Evolutionary conservation across 2,888 invertebrate species (phyloP), one percentile per base, ranked within the genome.

Genomic region (Drosophila fungiperda): DNA sequence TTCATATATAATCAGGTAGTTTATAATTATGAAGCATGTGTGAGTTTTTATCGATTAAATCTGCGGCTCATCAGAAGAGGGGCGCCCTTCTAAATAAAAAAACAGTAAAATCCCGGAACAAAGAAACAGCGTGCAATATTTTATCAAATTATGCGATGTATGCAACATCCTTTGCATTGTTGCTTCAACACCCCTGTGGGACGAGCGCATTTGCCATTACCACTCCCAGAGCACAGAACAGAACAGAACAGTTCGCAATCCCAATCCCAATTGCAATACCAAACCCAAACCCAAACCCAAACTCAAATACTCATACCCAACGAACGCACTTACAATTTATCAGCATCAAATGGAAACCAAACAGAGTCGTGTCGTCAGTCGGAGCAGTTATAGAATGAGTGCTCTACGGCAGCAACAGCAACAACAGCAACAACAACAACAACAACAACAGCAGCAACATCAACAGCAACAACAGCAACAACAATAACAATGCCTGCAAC

Each of bases 331-430:
- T 81, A 87, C 87, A 89, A 88, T 87, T 87, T 87, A 87, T 87
- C 87, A 89, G 87, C 89, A 87, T 87, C 87, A 87, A 87, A 89
- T 87, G 87, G 87, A 87, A 87, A 87, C 87, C 86, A 84, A 87
- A 87, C 81, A 79, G 68, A 49, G 49, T 49, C 49, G 29, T 17
- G 50, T 32, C 50, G 23, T 63, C 53, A 67, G 77, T 58, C 68
- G 49, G 50, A 62, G 42, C 48, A 52, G 48, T 49, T 52, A 54
- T 50, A 59, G 76, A 57, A 67, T 69, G 79, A 67, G 52, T 70
- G 81, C 66, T 26, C 66, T 20, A 76, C 74, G 57, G 59, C 72
- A 55, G 67, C 52, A 78, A 52, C 59, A 66, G 35, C 62, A 78
- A 67, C 35, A 55, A 67, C 52, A 78, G 54, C 59, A 66, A 38